Evolutionary conservation across 2,888 invertebrate species (phyloP), one percentile per base, ranked within the genome.

Genomic region (Clistopyga incitator): DNA sequence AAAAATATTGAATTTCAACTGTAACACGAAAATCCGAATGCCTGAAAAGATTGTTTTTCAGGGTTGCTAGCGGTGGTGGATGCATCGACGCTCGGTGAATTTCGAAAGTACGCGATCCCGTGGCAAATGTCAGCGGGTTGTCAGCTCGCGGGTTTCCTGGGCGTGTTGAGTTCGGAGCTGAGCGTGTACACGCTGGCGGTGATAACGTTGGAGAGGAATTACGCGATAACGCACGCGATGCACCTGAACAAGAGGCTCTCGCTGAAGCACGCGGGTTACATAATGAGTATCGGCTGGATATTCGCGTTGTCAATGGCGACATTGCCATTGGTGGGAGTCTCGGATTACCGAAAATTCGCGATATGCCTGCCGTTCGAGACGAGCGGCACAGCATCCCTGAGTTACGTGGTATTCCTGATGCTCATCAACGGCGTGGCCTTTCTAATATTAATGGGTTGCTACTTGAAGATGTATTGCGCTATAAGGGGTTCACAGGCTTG

Each of bases 191-290:
- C 99, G 3, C 94, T 99, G 89, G 98, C 99, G 2, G 98, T 99
- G 77, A 99, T 99, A 89, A 99, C 99, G 0, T 94, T 99, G 89
- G 99, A 99, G 93, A 95, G 99, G 34, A 98, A 98, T 94, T 99
- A 99, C 94, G 99, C 99, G 88, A 99, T 99, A 92, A 99, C 98
- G 1, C 98, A 99, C 94, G 99, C 99, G 80, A 98, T 99, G 97
- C 98, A 99, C 93, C 95, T 99, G 81, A 99, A 99, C 94, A 98
- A 98, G 93, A 95, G 97, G 15, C 94, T 99, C n/a, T 97, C 98
- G 0, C 94, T 99, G 86, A 96, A 97, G 56, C 98, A 98, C 94
- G 98, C 99, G 3, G 97, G 97, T 72, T 97, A 96, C 91, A 98
- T 98, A 83, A 99, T 99, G 98, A 95, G 96, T 18, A 95, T 95